Percentiles rank a stretch among this genome's conserved stretches.
phyloP scores from a whole-genome alignment of 2,113 vertebrate genomes.

The Hippopotamus amphibius region DNA sequence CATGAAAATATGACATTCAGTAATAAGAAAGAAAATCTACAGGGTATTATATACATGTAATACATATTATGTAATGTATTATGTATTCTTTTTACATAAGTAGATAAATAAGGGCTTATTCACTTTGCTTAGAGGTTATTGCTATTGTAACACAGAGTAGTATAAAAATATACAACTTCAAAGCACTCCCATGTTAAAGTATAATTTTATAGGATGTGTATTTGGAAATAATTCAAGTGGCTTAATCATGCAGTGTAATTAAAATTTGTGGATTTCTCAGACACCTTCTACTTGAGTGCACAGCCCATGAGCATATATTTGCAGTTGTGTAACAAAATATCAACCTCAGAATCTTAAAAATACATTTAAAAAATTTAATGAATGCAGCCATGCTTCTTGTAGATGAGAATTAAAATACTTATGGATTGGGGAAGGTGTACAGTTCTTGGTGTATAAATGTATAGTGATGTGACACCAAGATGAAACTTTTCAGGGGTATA shows the following conservation, averaged over 20 bases:
- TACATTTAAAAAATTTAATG: neutral
- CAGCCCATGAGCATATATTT: neutral
- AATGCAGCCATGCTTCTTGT: neutral
- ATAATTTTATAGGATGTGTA: neutral
- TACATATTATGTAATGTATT: neutral
- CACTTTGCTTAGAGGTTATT: neutral
- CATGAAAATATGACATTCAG: neutral
- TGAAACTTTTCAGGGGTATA: neutral
- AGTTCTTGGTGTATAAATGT: too few relatives aligned
- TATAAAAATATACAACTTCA: neutral
- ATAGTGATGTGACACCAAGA: neutral
- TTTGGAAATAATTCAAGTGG: constrained; percentile 31
- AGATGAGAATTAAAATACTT: neutral
- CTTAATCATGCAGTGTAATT: neutral
- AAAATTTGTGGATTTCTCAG: neutral
- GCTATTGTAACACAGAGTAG: neutral
- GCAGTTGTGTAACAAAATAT: neutral
- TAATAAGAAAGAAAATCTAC: neutral
- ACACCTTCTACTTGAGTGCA: neutral
- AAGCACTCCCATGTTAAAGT: neutral
- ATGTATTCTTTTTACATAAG: neutral
- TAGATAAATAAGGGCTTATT: neutral
- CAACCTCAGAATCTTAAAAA: neutral
- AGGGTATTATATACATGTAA: neutral
- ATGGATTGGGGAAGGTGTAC: neutral